Evolutionary conservation across 1,140 invertebrate species (phyloP), one percentile per base, ranked within the genome.

Genomic region (Hycleus cichorii): DNA sequence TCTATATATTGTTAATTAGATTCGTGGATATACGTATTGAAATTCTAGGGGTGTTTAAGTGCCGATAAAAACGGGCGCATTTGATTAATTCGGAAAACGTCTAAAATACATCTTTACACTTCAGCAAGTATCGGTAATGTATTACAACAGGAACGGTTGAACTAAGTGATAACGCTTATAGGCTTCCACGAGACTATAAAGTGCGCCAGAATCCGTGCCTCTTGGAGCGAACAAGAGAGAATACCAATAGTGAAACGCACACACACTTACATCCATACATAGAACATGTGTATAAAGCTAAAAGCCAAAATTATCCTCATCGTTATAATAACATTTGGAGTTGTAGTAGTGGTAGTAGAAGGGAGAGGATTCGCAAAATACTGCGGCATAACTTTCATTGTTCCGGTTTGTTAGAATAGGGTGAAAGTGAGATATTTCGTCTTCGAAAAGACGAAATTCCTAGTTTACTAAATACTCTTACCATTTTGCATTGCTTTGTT

Each of bases 381-480:
- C 65, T 67, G 66, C 66, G 64, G 64, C 61, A 63, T 67, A 67
- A 62, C 61, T 65, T 62, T 63, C 64, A 59, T 67, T 63, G 59
- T 63, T 63, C 62, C 59, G 62, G 62, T 62, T 58, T 11, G 40
- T 25, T 32, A 32, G 32, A 32, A 32, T 32, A 49, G 63, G 63
- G 64, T 58, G 64, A 66, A 66, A 66, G 64, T 66, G 62, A 66
- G 64, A 62, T 62, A 59, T 64, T 64, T 57, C 49, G 46, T 59
- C 40, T 55, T 46, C 57, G 61, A 46, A 57, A 32, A 32, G 55
- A 57, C 59, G 54, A 57, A 57, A 60, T 57, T 60, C 53, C 59
- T 57, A 46, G 53, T 45, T 47, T 51, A 39, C 53, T 57, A 60
- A 60, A 44, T 60, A 52, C 58, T 42, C 32, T 50, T 32, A 48